These are phyloP conservation scores for Pinctada fucata DNA, from an alignment of 2,888 invertebrate species.

Conservation along the genomic window DNA sequence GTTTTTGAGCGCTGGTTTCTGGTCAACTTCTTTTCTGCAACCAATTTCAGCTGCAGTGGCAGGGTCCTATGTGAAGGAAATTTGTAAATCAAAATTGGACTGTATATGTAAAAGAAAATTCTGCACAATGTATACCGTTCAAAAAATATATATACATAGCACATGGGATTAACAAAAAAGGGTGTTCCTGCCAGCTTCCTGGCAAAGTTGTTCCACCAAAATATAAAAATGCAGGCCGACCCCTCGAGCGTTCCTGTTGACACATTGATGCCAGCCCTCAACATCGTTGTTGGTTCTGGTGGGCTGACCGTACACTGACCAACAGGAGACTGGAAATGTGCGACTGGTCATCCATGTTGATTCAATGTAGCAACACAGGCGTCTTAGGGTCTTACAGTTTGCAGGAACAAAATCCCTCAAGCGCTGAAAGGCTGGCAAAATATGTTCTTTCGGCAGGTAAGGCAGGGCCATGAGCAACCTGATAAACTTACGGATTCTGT, in stretches of 20 bases:
- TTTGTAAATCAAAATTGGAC: too few relatives aligned
- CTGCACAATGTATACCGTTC: too few relatives aligned
- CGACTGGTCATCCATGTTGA: neutral
- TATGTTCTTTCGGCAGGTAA: neutral
- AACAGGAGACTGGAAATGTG: neutral
- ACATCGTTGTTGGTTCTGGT: neutral
- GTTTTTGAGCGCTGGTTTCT: neutral
- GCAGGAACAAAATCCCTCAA: neutral
- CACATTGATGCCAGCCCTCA: neutral
- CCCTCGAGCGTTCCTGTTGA: neutral
- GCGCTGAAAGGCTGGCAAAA: neutral
- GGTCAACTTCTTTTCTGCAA: neutral
- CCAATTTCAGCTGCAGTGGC: neutral
- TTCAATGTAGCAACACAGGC: neutral
- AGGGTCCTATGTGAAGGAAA: neutral
- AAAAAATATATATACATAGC: too few relatives aligned
- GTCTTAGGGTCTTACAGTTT: neutral
- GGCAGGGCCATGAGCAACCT: neutral
- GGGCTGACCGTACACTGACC: neutral
- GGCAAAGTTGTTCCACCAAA: neutral
- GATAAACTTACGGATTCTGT: neutral
- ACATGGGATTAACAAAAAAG: too few relatives aligned
- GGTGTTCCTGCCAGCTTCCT: neutral
- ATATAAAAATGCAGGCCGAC: neutral
- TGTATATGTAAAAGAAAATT: too few relatives aligned